Evolutionary conservation across 2,888 invertebrate species (phyloP), one percentile per base, ranked within the genome.

Genomic region (Amphipoea lucens): DNA sequence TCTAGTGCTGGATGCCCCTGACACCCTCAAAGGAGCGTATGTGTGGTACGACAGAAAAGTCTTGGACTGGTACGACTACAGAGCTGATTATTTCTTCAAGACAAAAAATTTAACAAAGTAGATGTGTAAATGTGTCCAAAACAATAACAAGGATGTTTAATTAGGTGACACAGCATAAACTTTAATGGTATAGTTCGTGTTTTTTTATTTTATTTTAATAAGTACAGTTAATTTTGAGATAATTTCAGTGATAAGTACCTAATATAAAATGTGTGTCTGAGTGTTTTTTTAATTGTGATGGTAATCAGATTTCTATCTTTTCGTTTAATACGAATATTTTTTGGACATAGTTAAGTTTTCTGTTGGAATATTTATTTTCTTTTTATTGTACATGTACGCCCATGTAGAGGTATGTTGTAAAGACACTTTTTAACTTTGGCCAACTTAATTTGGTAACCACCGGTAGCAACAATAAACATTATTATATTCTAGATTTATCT

Each of bases 1-100:
- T 87, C 88, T 97, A 90, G 98, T 97, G 63, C 95, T 97, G 7
- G 92, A 95, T 92, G 95, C 98, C 90, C 94, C 96, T 1, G 88
- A 94, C 3, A 92, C 92, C 4, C 94, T 98, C n/a, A 97, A 97
- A 87, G 98, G 98, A 5, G 95, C 97, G n/a, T 98, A 97, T 88
- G 94, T 98, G 20, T 98, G 98, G 98, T 93, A 92, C 71, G 97
- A 98, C 87, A 95, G 95, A 45, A 92, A 90, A 40, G 94, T 97
- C 17, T 91, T 97, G 0, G 97, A 98, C 89, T 98, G 98, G 98
- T 94, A 90, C 54, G 94, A 96, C 71, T 84, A 91, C 74, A 92
- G 91, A 0, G 94, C 92, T 0, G 94, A 95, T 83, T 94, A 93
- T 76, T 95, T 90, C 82, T 95, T 95, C 76, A 95, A 95, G 79